Percentiles rank a stretch among this genome's conserved stretches.
These are phyloP conservation scores for Botrylloides violaceus DNA, from an alignment of 23 tunicate species.

Conservation along the genomic window DNA sequence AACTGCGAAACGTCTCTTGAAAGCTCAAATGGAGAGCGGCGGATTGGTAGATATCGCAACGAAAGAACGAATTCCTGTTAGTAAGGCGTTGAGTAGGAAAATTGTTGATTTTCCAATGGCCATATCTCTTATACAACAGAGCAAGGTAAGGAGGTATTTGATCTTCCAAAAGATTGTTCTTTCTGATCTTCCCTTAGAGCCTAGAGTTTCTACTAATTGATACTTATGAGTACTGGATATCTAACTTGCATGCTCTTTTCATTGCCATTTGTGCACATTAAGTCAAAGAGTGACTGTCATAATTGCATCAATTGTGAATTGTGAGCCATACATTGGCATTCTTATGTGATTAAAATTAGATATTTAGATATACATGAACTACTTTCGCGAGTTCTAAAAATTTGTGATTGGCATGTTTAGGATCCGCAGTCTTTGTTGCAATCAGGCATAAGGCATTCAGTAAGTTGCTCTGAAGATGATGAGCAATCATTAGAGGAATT, in stretches of 20 bases:
- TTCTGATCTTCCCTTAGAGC: too few relatives aligned
- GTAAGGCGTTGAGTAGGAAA: slow-evolving; percentile 15
- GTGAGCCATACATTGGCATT: too few relatives aligned
- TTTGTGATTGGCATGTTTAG: neutral
- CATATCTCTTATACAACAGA: slow-evolving; percentile 18
- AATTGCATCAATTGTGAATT: too few relatives aligned
- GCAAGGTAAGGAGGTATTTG: slow-evolving; percentile 19
- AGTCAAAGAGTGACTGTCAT: too few relatives aligned
- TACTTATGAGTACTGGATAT: too few relatives aligned
- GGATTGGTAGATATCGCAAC: slow-evolving; percentile 10
- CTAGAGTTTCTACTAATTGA: too few relatives aligned
- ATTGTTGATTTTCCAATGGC: slow-evolving; percentile 27
- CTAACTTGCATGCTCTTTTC: too few relatives aligned
- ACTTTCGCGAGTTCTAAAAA: too few relatives aligned
- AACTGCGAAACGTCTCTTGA: slow-evolving; percentile 21
- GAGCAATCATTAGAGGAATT: slow-evolving; percentile 12
- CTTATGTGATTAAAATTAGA: too few relatives aligned
- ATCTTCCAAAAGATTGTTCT: too few relatives aligned
- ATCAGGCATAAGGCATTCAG: neutral
- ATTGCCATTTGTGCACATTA: too few relatives aligned
- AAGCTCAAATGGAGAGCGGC: slow-evolving; percentile 26
- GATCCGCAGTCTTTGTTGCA: neutral
- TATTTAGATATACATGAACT: too few relatives aligned
- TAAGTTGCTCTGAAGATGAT: neutral
- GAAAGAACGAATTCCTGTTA: slow-evolving; percentile 18